Evolutionary conservation across 1,140 invertebrate genomes (phyloP).

Genomic region (Sitodiplosis mosellana): DNA sequence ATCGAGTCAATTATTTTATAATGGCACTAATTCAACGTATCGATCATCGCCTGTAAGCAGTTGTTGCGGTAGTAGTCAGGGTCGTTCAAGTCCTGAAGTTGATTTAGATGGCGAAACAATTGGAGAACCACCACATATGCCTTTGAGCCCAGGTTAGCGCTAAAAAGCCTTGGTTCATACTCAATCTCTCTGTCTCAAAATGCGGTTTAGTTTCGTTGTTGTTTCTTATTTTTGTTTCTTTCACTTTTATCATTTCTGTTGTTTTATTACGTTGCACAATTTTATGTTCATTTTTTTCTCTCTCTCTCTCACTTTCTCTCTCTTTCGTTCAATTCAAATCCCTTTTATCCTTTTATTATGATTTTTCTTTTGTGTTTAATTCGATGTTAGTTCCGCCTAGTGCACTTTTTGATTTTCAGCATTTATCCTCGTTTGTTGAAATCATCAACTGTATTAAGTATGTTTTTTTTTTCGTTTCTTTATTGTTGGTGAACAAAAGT

Average conservation of each 20-base stretch:
- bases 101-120: constrained; percentile 10
- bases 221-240: neutral
- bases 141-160: constrained; percentile 25
- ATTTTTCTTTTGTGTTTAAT: neutral
- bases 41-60: constrained; percentile 27
- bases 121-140: constrained; percentile 22
- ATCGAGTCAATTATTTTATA: constrained; percentile 23
- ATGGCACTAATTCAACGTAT: constrained; percentile 24
- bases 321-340: neutral
- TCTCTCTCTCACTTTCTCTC: neutral
- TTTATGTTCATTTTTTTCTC: neutral
- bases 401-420: too few species aligned
- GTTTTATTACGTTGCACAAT: too few species aligned
- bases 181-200: neutral
- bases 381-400: neutral
- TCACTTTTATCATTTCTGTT: neutral
- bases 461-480: too few species aligned
- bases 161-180: neutral
- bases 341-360: neutral
- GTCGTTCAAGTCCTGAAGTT: constrained; percentile 25
- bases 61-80: constrained; percentile 28
- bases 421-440: too few species aligned
- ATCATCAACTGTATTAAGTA: too few species aligned
- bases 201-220: neutral
- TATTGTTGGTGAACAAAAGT: too few species aligned